Conservation (phyloP, 2,888 invertebrate species). For the Drosophila prostipennis region DNA sequence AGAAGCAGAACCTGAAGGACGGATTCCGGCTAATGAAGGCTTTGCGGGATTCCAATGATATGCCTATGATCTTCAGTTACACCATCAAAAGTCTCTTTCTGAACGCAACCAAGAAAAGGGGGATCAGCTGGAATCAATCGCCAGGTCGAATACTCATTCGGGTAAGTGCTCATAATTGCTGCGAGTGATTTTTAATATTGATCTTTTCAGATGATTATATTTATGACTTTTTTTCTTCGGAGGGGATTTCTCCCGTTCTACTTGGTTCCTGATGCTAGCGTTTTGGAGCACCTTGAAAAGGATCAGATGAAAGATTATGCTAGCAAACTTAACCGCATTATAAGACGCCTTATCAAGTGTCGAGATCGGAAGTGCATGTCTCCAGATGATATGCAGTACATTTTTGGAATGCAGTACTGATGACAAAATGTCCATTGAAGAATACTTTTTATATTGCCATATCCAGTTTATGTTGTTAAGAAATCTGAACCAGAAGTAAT, state of each 20-base stretch:
- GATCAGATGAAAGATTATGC: not conserved
- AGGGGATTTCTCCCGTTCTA: constrained; percentile 14
- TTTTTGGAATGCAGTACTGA: constrained; percentile 10
- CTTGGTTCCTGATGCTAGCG: constrained; percentile 19
- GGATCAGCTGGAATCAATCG: constrained; percentile 28
- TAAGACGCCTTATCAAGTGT: constrained; percentile 7
- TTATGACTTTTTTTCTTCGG: not conserved
- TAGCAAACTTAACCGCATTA: not conserved
- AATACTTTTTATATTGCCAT: no score
- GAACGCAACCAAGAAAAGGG: not conserved
- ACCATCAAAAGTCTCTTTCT: constrained; percentile 68
- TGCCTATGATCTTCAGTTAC: constrained; percentile 62
- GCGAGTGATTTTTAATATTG: no score
- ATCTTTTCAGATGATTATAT: not conserved
- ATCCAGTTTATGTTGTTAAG: no score
- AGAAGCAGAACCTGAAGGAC: constrained; percentile 64
- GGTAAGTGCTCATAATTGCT: constrained; percentile 23
- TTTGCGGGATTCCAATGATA: constrained; percentile 52
- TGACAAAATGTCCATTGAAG: no score
- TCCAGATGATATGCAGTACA: constrained; percentile 4
- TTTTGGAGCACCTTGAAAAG: not conserved
- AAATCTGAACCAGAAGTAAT: no score
- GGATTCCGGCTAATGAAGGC: constrained; percentile 71
- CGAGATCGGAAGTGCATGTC: constrained; percentile 5
- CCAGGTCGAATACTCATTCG: constrained; percentile 55